Evolutionary conservation across 2,797 vertebrate genomes (phyloP).

Genomic region (Myotis myotis): DNA sequence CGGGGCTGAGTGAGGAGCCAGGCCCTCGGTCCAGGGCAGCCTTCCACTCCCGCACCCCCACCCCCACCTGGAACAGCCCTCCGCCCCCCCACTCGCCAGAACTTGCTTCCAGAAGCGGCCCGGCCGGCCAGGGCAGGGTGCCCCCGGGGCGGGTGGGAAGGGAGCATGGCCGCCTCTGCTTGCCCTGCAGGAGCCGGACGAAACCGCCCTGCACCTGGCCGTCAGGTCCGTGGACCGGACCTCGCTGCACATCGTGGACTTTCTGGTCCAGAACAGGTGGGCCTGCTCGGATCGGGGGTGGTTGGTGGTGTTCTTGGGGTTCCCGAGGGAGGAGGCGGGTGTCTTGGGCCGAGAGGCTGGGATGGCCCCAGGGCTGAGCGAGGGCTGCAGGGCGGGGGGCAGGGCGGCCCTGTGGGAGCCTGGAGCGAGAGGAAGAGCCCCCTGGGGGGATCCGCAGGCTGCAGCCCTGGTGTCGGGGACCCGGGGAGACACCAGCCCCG

Average conservation of each 20-base stretch:
- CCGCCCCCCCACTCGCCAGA: background rate
- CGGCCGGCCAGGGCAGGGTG: accelerated
- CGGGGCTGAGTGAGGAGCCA: background rate
- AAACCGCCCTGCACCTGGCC: slow-evolving; percentile 96
- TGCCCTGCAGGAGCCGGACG: slow-evolving; percentile 92
- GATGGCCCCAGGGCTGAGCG: background rate
- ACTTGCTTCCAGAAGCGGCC: background rate
- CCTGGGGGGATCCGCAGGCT: background rate
- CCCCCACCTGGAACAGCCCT: background rate
- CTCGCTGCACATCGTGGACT: slow-evolving; percentile 98
- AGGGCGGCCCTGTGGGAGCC: accelerated
- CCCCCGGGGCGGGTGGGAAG: background rate
- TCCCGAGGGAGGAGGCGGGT: background rate
- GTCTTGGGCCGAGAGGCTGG: background rate
- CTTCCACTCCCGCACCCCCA: accelerated
- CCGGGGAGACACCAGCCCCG: background rate
- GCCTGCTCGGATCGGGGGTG: background rate
- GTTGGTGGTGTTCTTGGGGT: background rate
- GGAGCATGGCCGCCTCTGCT: background rate
- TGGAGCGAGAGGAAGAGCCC: background rate
- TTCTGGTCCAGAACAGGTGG: slow-evolving; percentile 98
- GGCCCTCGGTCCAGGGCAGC: accelerated
- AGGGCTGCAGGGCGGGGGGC: background rate
- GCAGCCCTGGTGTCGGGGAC: background rate
- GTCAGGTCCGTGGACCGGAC: slow-evolving; percentile 97